Evolutionary conservation across 2,113 vertebrate species (phyloP).

Genomic region (Scopus umbretta): DNA sequence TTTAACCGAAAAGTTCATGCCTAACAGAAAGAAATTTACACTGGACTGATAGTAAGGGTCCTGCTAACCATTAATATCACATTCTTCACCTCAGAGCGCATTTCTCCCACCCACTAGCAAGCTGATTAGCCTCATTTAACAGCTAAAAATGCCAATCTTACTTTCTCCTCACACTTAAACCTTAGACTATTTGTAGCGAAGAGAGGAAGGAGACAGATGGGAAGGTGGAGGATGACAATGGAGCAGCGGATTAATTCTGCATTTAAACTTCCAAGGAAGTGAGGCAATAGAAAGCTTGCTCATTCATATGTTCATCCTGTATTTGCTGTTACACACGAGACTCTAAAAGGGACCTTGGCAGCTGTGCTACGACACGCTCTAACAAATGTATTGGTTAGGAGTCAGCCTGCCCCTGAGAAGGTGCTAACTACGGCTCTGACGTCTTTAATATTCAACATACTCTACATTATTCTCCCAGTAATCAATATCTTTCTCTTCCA

Average conservation of each 20-base stretch:
- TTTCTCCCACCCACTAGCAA: not conserved
- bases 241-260: not conserved
- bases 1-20: not conserved
- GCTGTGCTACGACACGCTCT: not conserved
- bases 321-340: not conserved
- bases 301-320: not conserved
- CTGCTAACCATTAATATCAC: not conserved
- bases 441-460: not conserved
- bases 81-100: not conserved
- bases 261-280: not conserved
- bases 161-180: not conserved
- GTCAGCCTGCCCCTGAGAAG: not conserved
- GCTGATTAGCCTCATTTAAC: constrained; percentile 35
- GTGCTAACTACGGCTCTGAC: not conserved
- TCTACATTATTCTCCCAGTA: not conserved
- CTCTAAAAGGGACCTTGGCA: constrained; percentile 17
- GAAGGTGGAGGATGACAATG: not conserved
- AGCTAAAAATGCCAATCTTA: not conserved
- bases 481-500: not conserved
- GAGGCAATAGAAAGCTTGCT: not conserved
- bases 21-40: not conserved
- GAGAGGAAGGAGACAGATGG: not conserved
- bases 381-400: not conserved
- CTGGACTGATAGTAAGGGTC: not conserved
- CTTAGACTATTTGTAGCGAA: not conserved